Evolutionary conservation across 1,140 invertebrate species (phyloP).

Genomic region (Drosophila melanogaster): Release_6_plus_ISO1_MT NT_037436.4:14417001-14417500

Average conservation of each 20-base stretch:
- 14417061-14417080: slow-evolving; percentile 12
- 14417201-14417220: slow-evolving; percentile 18
- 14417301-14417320: too few species aligned
- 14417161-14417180: slow-evolving; percentile 58
- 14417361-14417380: too few species aligned
- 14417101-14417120: slow-evolving; percentile 30
- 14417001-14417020: slow-evolving; percentile 50
- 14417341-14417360: too few species aligned
- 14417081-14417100: slow-evolving; percentile 17
- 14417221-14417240: slow-evolving; percentile 54
- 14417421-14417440: not conserved
- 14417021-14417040: slow-evolving; percentile 80
- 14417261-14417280: not conserved
- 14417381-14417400: too few species aligned
- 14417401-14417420: too few species aligned
- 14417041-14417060: slow-evolving; percentile 19
- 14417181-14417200: slow-evolving; percentile 74
- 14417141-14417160: slow-evolving; percentile 29
- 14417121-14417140: slow-evolving; percentile 33
- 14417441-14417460: not conserved
- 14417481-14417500: too few species aligned
- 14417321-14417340: too few species aligned
- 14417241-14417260: slow-evolving; percentile 50
- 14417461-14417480: not conserved
- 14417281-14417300: not conserved